Evolutionary conservation across 2,888 invertebrate genomes (phyloP).

Genomic region (Neocrepidodera transversa): DNA sequence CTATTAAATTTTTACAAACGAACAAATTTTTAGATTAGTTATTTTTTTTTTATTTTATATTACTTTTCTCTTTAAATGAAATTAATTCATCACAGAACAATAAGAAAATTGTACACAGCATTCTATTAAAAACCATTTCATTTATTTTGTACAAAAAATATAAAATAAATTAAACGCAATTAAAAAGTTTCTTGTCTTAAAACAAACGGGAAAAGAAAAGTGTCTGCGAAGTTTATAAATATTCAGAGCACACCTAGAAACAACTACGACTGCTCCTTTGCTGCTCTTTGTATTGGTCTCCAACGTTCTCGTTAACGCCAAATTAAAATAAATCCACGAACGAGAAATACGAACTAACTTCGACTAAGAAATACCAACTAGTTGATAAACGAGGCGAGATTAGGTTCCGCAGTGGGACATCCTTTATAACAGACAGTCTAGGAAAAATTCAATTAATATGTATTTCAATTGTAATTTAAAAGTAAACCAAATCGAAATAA

Average conservation of each 20-base stretch:
- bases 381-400: constrained; percentile 23
- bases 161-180: constrained; percentile 34
- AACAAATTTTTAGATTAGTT: too few relatives aligned
- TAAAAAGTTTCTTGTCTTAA: constrained; percentile 35
- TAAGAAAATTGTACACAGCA: constrained; percentile 4
- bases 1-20: too few relatives aligned
- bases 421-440: too few relatives aligned
- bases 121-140: constrained; percentile 1
- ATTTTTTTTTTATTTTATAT: too few relatives aligned
- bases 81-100: not conserved
- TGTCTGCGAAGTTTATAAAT: constrained; percentile 42
- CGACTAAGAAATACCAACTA: constrained; percentile 38
- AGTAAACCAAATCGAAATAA: too few relatives aligned
- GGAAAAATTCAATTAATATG: too few relatives aligned
- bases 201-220: constrained; percentile 23
- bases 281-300: constrained; percentile 54
- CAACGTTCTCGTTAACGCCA: constrained; percentile 56
- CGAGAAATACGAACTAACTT: constrained; percentile 42
- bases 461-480: too few relatives aligned
- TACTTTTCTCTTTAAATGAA: not conserved
- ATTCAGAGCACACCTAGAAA: constrained; percentile 53
- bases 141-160: too few relatives aligned
- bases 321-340: constrained; percentile 58
- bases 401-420: too few relatives aligned
- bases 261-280: constrained; percentile 42